Conservation (phyloP, 2,888 invertebrate species). For the Trissolcus brochymenae region DNA sequence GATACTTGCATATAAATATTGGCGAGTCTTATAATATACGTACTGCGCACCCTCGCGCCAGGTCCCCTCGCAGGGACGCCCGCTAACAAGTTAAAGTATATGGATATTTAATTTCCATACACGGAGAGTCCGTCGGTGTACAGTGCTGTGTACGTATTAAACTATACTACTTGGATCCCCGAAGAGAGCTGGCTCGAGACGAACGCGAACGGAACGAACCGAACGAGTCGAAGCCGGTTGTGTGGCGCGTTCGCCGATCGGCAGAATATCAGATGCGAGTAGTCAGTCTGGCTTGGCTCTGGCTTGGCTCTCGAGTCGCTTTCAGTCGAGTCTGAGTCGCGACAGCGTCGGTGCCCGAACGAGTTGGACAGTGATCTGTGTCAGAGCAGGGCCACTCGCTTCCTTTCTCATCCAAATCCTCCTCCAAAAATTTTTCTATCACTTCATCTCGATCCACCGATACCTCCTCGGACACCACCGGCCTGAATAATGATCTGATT, state of each 20-base stretch:
- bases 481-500: conserved; percentile 13
- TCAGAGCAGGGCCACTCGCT: conserved; percentile 61
- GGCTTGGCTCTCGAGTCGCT: conserved; percentile 42
- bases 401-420: not conserved
- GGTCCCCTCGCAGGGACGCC: conserved; percentile 24
- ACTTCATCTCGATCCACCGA: no score
- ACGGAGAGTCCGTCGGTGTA: conserved; percentile 30
- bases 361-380: conserved; percentile 67
- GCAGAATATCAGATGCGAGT: conserved; percentile 57
- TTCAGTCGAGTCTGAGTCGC: conserved; percentile 56
- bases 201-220: conserved; percentile 56
- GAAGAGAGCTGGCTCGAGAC: conserved; percentile 44
- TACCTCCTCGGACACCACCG: not conserved
- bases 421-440: not conserved
- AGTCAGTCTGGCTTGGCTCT: conserved; percentile 62
- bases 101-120: conserved; percentile 54
- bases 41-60: conserved; percentile 29
- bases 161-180: conserved; percentile 41
- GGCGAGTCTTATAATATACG: conserved; percentile 27
- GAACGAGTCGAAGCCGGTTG: conserved; percentile 62
- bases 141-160: conserved; percentile 34
- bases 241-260: conserved; percentile 55
- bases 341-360: conserved; percentile 64
- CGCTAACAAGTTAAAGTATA: conserved; percentile 52
- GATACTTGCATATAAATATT: conserved; percentile 21